These are phyloP conservation scores for Drosophila gaucha DNA, from an alignment of 2,888 invertebrate genomes.

Conservation along the genomic window DNA sequence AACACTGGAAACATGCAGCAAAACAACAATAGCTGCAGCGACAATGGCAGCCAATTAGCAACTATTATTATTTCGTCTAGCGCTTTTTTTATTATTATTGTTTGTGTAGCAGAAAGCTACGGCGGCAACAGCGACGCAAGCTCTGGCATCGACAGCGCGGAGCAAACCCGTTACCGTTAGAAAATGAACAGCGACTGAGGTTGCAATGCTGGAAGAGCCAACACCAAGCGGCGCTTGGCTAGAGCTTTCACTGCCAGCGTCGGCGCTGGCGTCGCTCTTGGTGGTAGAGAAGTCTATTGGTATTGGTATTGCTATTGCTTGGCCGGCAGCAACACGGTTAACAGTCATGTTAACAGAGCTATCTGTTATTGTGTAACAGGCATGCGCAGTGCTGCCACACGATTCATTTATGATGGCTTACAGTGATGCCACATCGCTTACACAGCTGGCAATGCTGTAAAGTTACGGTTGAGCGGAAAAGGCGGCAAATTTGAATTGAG, in stretches of 20 bases:
- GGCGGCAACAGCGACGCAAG: slow-evolving; percentile 37
- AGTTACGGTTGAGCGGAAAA: slow-evolving; percentile 12
- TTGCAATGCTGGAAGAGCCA: slow-evolving; percentile 39
- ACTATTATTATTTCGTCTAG: slow-evolving; percentile 69
- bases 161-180: slow-evolving; percentile 59
- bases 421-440: slow-evolving; percentile 27
- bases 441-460: slow-evolving; percentile 28
- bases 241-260: slow-evolving; percentile 46
- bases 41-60: slow-evolving; percentile 48
- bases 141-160: slow-evolving; percentile 33
- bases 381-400: slow-evolving; percentile 31
- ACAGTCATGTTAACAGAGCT: slow-evolving; percentile 15
- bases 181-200: slow-evolving; percentile 55
- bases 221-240: slow-evolving; percentile 48
- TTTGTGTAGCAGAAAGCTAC: slow-evolving; percentile 65
- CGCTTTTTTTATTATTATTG: slow-evolving; percentile 72
- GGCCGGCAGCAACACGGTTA: slow-evolving; percentile 35
- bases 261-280: slow-evolving; percentile 16
- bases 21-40: slow-evolving; percentile 14
- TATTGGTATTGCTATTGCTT: slow-evolving; percentile 32
- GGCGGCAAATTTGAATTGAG: slow-evolving; percentile 37
- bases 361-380: slow-evolving; percentile 16
- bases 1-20: slow-evolving; percentile 6
- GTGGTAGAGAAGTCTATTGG: slow-evolving; percentile 13
- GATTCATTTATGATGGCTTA: slow-evolving; percentile 1